Percentiles rank a stretch among this genome's conserved stretches.
Evolutionary conservation across 2,888 invertebrate species (phyloP).

Genomic region (Mongoloraphidia duomilia): DNA sequence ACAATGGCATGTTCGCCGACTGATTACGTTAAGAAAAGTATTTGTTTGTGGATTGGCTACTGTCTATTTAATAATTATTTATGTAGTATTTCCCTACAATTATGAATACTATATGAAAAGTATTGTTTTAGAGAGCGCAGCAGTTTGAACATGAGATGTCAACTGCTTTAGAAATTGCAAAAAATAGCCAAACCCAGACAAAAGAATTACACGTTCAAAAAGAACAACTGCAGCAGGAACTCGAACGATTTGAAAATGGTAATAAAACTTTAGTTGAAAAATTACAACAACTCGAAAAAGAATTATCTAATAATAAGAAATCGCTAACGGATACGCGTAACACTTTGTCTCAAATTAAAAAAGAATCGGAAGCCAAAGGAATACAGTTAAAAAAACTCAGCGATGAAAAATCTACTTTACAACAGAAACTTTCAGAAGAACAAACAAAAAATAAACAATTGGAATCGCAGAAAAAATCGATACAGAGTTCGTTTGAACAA

Average conservation of each 20-base stretch:
- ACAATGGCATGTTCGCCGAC: too few relatives aligned
- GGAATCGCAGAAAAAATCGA: conserved; percentile 24
- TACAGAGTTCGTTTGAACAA: conserved; percentile 23
- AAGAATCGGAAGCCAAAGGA: conserved; percentile 35
- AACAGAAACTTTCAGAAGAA: conserved; percentile 18
- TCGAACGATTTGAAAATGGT: conserved; percentile 27
- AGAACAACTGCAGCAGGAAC: conserved; percentile 31
- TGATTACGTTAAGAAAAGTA: too few relatives aligned
- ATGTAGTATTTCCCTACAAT: background rate
- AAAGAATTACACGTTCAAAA: conserved; percentile 38
- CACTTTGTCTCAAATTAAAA: conserved; percentile 29
- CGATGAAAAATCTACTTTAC: conserved; percentile 20
- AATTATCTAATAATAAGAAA: conserved; percentile 26
- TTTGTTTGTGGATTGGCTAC: too few relatives aligned
- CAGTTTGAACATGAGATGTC: conserved; percentile 56
- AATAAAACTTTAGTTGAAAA: conserved; percentile 44
- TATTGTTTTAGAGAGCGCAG: conserved; percentile 31
- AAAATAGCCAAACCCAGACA: conserved; percentile 50
- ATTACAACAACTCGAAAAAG: conserved; percentile 41
- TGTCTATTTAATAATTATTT: too few relatives aligned
- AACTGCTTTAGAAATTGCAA: conserved; percentile 53
- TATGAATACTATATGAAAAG: background rate
- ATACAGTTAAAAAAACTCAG: conserved; percentile 24
- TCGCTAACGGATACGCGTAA: conserved; percentile 22
- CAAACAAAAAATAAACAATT: conserved; percentile 17